These are phyloP conservation scores for Lycocerus yunnanus DNA, from an alignment of 2,888 invertebrate genomes.

Conservation along the genomic window DNA sequence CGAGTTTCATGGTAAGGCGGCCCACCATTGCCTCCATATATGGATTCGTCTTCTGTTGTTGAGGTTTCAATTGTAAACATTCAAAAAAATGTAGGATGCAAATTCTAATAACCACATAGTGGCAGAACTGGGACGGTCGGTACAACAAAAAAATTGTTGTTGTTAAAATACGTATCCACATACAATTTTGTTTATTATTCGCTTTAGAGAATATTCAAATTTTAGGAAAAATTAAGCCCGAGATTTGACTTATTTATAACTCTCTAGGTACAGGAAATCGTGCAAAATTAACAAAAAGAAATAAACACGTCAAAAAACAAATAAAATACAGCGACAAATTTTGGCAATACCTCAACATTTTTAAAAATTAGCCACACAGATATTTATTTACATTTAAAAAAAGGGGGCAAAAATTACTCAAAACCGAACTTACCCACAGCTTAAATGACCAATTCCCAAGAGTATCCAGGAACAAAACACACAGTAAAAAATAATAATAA, in stretches of 20 bases:
- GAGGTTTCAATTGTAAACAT: neutral
- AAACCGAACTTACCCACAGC: neutral
- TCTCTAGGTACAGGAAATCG: neutral
- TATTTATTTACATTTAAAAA: neutral
- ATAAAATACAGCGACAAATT: neutral
- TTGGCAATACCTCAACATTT: neutral
- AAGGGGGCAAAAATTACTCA: neutral
- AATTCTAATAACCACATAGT: neutral
- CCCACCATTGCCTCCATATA: neutral
- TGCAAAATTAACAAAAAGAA: neutral
- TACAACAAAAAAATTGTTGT: neutral
- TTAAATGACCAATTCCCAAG: neutral
- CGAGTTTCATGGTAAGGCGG: constrained; percentile 2
- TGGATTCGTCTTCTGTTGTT: neutral
- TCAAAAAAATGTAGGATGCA: constrained; percentile 4
- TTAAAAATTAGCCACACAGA: neutral
- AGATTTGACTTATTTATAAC: neutral
- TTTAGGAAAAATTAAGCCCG: neutral
- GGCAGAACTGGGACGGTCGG: neutral
- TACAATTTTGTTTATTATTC: neutral
- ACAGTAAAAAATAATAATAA: neutral
- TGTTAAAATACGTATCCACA: neutral
- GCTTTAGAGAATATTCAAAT: neutral
- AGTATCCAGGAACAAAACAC: neutral
- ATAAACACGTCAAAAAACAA: neutral